phyloP scores from a whole-genome alignment of 2,888 invertebrate genomes.

The Plagodis dolabraria region DNA sequence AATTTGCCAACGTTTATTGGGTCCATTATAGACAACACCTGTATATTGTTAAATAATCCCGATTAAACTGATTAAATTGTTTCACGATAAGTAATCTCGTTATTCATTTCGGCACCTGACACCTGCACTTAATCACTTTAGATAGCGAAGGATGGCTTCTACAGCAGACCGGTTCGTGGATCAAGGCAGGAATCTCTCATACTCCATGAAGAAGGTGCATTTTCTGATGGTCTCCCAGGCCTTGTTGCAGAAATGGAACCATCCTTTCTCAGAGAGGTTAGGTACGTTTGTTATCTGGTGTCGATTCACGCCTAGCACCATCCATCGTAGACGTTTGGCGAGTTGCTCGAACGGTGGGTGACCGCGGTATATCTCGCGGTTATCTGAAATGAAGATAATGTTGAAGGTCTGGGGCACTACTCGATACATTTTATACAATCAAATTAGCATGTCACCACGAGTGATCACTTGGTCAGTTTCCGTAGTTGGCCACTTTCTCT shows the following conservation, averaged over 20 bases:
- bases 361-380: conserved; percentile 81
- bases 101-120: conserved; percentile 30
- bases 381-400: conserved; percentile 62
- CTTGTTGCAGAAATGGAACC: conserved; percentile 93
- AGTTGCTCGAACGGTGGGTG: conserved; percentile 87
- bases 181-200: conserved; percentile 90
- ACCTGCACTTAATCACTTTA: conserved; percentile 34
- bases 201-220: conserved; percentile 93
- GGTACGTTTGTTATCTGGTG: conserved; percentile 88
- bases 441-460: no score
- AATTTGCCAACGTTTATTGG: conserved; percentile 55
- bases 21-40: conserved; percentile 49
- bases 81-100: conserved; percentile 22
- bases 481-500: no score
- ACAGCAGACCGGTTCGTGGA: conserved; percentile 1
- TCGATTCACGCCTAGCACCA: conserved; percentile 88
- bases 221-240: conserved; percentile 94
- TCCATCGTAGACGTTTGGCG: conserved; percentile 87
- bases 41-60: conserved; percentile 24
- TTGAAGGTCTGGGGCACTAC: no score
- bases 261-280: conserved; percentile 91
- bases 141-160: conserved; percentile 7
- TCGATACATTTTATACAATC: no score
- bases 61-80: conserved; percentile 28
- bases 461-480: no score